phyloP scores from a whole-genome alignment of 2,113 vertebrate genomes.

The Pyrgilauda ruficollis region DNA sequence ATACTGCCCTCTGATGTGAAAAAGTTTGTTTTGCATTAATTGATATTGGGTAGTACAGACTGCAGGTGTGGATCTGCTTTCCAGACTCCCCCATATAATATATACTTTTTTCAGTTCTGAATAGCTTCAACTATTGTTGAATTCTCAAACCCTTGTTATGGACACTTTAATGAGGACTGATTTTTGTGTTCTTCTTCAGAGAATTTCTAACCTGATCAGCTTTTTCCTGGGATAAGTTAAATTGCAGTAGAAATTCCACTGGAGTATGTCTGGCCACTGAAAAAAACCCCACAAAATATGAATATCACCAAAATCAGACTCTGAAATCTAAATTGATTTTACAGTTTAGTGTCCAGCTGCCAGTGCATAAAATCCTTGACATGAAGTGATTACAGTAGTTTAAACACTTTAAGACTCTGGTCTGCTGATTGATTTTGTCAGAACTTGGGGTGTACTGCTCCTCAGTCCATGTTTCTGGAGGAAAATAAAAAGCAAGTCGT shows the following conservation, averaged over 20 bases:
- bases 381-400: neutral
- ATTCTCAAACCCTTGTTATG: neutral
- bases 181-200: neutral
- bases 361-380: neutral
- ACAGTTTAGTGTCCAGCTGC: neutral
- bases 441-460: neutral
- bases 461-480: neutral
- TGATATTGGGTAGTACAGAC: neutral
- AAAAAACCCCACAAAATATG: neutral
- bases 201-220: neutral
- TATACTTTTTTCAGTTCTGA: neutral
- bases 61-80: neutral
- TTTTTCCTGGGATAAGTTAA: neutral
- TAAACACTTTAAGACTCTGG: neutral
- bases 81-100: neutral
- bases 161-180: neutral
- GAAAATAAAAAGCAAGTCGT: neutral
- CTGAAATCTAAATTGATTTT: neutral
- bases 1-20: neutral
- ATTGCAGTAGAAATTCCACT: neutral
- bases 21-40: neutral
- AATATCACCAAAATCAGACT: neutral
- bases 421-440: neutral
- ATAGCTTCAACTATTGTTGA: neutral
- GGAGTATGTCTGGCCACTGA: neutral